A percentile compares a stretch with the other conserved stretches of the same genome.
Conservation (phyloP, 2,888 invertebrate species). For the Vannuccia rotundouncinata region DNA sequence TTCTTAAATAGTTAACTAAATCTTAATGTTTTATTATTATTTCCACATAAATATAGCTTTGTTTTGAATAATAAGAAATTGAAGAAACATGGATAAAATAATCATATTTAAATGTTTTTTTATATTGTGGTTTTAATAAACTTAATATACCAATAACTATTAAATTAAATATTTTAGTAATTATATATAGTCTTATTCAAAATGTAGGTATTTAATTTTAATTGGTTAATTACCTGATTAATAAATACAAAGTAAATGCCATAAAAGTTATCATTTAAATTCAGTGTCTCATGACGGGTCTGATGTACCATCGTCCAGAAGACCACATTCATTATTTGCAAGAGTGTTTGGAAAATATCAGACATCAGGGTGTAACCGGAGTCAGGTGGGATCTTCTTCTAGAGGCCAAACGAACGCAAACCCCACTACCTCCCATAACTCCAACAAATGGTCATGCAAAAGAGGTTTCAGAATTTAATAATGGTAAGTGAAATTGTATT, state of each 20-base stretch:
- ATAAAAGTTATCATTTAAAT: too few relatives aligned
- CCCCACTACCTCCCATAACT: constrained; percentile 49
- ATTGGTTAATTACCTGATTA: too few relatives aligned
- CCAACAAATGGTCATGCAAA: constrained; percentile 38
- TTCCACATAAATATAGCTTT: too few relatives aligned
- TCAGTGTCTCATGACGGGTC: constrained; percentile 60
- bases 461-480: background rate
- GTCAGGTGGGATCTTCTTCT: constrained; percentile 54
- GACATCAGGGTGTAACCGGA: constrained; percentile 47
- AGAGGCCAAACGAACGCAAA: constrained; percentile 48
- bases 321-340: constrained; percentile 55
- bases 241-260: too few relatives aligned
- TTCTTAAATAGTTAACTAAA: too few relatives aligned
- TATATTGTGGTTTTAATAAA: too few relatives aligned
- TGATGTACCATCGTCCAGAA: constrained; percentile 59
- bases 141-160: too few relatives aligned
- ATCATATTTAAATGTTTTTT: too few relatives aligned
- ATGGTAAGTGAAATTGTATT: too few relatives aligned
- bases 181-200: background rate
- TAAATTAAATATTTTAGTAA: background rate
- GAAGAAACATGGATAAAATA: too few relatives aligned
- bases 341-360: constrained; percentile 50
- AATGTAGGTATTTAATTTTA: background rate
- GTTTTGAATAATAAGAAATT: too few relatives aligned
- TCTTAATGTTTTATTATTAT: too few relatives aligned